Evolutionary conservation across 2,113 vertebrate genomes (phyloP).

Genomic region (Sprattus sprattus): DNA sequence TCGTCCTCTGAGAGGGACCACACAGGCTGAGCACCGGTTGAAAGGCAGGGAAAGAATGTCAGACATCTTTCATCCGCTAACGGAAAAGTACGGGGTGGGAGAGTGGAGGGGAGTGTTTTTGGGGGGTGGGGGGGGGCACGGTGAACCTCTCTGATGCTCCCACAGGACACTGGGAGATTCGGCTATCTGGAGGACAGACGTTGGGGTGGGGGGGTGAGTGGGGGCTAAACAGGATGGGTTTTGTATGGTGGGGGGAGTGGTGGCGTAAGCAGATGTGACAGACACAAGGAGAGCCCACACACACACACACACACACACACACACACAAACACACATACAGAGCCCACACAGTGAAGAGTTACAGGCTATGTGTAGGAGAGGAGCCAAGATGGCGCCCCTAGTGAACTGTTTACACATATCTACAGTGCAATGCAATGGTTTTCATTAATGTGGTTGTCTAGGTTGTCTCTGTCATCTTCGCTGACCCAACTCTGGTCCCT

Average conservation of each 20-base stretch:
- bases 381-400: too few relatives aligned
- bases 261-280: neutral
- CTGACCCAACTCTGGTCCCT: neutral
- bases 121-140: neutral
- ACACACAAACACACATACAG: neutral
- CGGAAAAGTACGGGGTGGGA: slow-evolving; percentile 40
- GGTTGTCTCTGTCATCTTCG: neutral
- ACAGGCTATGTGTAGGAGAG: too few relatives aligned
- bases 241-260: neutral
- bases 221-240: neutral
- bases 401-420: neutral
- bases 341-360: neutral
- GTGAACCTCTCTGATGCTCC: slow-evolving; percentile 21
- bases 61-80: slow-evolving; percentile 55
- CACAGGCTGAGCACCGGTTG: slow-evolving; percentile 55
- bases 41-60: slow-evolving; percentile 55
- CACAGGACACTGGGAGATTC: neutral
- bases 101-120: neutral
- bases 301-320: neutral
- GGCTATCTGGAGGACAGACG: slow-evolving; percentile 47
- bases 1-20: slow-evolving; percentile 57
- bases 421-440: neutral
- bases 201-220: neutral
- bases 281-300: neutral
- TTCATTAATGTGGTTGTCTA: neutral